Percentiles rank a stretch among this genome's conserved stretches.
phyloP scores from a whole-genome alignment of 1,140 invertebrate genomes.

The Drosophila sp. region DNA sequence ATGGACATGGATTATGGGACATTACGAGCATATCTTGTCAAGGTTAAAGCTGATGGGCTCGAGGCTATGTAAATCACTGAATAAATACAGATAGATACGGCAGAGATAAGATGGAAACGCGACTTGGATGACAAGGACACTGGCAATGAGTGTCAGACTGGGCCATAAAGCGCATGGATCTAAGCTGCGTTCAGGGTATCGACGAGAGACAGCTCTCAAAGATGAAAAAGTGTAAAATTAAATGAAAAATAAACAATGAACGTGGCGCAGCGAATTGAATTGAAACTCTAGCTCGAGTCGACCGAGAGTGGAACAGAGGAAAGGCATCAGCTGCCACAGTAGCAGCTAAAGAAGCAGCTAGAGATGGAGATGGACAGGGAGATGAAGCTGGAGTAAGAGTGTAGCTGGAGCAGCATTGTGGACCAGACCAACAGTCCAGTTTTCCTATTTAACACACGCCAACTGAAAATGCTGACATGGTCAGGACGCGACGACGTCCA shows the following conservation, averaged over 20 bases:
- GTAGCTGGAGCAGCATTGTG: conserved; percentile 51
- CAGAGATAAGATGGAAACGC: neutral
- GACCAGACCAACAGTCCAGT: conserved; percentile 41
- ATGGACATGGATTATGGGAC: conserved; percentile 5
- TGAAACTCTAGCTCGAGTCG: conserved; percentile 57
- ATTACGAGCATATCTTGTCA: conserved; percentile 8
- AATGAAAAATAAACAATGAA: conserved; percentile 83
- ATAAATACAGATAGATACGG: neutral
- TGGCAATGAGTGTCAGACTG: conserved; percentile 5
- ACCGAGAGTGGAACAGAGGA: conserved; percentile 24
- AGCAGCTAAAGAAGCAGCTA: neutral
- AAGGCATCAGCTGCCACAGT: conserved; percentile 7
- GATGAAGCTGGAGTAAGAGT: conserved; percentile 12
- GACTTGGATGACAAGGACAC: neutral
- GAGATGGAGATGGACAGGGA: conserved; percentile 17
- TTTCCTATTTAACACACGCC: conserved; percentile 73
- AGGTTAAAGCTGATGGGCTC: conserved; percentile 3
- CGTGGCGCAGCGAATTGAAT: conserved; percentile 78
- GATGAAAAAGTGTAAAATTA: conserved; percentile 78
- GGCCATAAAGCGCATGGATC: neutral
- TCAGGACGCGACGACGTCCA: conserved; percentile 35
- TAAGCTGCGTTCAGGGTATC: conserved; percentile 3
- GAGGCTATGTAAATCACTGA: conserved; percentile 1
- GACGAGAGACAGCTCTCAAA: conserved; percentile 23
- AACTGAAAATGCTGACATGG: conserved; percentile 77